Conservation (phyloP, 2,113 vertebrate genomes). For the Cisticola juncidis region DNA sequence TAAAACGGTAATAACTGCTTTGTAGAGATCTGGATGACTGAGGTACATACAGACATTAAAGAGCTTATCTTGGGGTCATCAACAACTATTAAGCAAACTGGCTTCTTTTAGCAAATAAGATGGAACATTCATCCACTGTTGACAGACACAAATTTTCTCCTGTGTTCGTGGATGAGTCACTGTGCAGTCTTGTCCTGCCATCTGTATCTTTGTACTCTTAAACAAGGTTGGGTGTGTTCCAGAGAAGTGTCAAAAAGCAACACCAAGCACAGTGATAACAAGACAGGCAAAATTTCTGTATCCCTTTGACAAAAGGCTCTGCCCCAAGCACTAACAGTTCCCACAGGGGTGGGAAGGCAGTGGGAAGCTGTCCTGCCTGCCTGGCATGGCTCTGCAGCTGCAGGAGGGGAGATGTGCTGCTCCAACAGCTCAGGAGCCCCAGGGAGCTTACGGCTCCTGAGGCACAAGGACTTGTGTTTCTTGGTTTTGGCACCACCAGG, state of each 20-base stretch:
- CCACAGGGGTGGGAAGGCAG: background rate
- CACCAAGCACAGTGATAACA: background rate
- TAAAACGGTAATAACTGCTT: background rate
- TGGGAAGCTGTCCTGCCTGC: background rate
- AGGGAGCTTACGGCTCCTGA: accelerated
- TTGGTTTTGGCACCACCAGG: background rate
- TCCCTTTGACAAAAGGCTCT: background rate
- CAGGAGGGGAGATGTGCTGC: background rate
- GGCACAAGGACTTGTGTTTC: background rate
- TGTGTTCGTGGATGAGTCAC: background rate
- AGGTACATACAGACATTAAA: background rate
- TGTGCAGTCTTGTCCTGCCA: background rate
- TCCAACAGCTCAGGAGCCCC: background rate
- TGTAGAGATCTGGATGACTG: background rate
- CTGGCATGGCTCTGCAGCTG: background rate
- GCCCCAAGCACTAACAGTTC: background rate
- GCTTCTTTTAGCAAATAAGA: background rate
- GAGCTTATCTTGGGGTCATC: background rate
- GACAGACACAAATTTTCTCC: background rate
- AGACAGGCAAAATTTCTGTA: background rate
- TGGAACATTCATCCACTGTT: background rate
- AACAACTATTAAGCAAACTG: background rate
- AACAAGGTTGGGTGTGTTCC: background rate
- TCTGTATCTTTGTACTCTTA: background rate
- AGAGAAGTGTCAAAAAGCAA: background rate